Percentiles rank a stretch among this genome's conserved stretches.
phyloP scores from a whole-genome alignment of 2,113 vertebrate genomes.

The Plecotus auritus region DNA sequence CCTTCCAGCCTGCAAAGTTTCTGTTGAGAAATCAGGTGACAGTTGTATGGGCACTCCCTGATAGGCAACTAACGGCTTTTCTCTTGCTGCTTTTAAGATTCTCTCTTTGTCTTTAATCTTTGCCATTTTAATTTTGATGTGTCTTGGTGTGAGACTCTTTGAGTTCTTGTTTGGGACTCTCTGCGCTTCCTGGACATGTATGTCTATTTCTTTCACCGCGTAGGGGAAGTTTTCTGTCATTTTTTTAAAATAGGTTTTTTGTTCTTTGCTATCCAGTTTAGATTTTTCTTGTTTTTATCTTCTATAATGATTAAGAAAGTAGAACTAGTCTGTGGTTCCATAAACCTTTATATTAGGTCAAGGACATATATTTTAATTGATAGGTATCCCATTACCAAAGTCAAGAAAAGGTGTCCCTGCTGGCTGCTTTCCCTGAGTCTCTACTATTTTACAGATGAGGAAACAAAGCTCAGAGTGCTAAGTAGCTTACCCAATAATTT shows the following conservation, averaged over 20 bases:
- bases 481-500: not conserved
- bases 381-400: conserved; percentile 8
- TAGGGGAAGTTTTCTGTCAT: too few species aligned
- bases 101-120: too few species aligned
- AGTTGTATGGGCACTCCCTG: too few species aligned
- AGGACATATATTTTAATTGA: not conserved
- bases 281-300: not conserved
- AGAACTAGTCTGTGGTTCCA: conserved; percentile 7
- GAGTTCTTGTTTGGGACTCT: too few species aligned
- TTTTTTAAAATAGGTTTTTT: not conserved
- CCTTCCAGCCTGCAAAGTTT: too few species aligned
- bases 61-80: too few species aligned
- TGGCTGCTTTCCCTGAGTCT: not conserved
- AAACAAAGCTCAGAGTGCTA: not conserved
- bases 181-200: too few species aligned
- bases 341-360: not conserved
- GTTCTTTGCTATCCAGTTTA: not conserved
- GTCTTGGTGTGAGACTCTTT: too few species aligned
- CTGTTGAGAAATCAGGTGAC: too few species aligned
- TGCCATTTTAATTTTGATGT: too few species aligned
- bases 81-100: too few species aligned
- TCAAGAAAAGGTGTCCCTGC: not conserved
- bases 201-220: too few species aligned
- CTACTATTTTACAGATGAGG: not conserved
- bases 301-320: conserved; percentile 16